Evolutionary conservation across 2,888 invertebrate genomes (phyloP).

Genomic region (Petrophora chlorosata): DNA sequence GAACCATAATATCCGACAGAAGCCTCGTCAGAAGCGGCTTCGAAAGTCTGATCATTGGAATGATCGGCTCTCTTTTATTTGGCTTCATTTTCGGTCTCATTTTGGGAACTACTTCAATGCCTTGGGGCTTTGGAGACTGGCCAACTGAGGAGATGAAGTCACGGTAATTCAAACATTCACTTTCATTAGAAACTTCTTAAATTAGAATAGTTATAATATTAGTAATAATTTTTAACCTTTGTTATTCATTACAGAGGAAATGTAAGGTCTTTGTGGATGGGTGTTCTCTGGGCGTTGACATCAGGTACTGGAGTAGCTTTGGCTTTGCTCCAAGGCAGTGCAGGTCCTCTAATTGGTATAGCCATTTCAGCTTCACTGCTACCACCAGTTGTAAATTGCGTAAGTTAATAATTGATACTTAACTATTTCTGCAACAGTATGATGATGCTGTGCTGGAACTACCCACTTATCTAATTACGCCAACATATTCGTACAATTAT

Average conservation of each 20-base stretch:
- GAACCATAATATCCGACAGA: constrained; percentile 89
- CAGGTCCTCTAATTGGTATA: constrained; percentile 93
- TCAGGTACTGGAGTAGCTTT: constrained; percentile 92
- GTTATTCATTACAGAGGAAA: constrained; percentile 83
- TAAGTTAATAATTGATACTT: constrained; percentile 82
- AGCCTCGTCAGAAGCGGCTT: constrained; percentile 88
- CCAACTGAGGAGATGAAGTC: constrained; percentile 92
- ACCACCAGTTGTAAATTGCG: constrained; percentile 94
- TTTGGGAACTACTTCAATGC: constrained; percentile 88
- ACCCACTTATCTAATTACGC: no score
- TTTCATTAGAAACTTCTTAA: neutral
- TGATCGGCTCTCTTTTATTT: constrained; percentile 89
- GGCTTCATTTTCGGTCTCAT: constrained; percentile 92
- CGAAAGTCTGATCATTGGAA: constrained; percentile 87
- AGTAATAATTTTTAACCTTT: neutral
- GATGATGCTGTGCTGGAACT: no score
- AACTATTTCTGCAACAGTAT: no score
- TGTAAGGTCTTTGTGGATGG: constrained; percentile 89
- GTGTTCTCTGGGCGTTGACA: constrained; percentile 88
- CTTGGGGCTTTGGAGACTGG: constrained; percentile 90
- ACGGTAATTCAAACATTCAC: constrained; percentile 71
- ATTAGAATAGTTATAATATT: neutral
- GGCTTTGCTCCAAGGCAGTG: constrained; percentile 92
- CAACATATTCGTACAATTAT: no score
- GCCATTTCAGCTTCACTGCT: constrained; percentile 94